These are phyloP conservation scores for Pachymerium ferrugineum DNA, from an alignment of 2,888 invertebrate genomes.

Conservation along the genomic window DNA sequence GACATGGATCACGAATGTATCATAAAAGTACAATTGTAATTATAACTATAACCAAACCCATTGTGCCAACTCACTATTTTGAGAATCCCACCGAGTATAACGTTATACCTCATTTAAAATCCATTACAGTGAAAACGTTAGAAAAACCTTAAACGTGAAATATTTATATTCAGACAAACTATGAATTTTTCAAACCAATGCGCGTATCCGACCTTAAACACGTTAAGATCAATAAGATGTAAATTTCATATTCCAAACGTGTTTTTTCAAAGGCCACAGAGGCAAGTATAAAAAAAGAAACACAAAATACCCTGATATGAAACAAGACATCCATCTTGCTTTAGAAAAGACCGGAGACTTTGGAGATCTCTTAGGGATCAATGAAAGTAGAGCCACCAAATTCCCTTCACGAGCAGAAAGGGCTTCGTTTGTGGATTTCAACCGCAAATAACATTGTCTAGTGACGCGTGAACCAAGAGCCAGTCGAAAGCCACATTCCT, in stretches of 20 bases:
- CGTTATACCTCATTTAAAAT: no score
- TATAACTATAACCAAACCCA: no score
- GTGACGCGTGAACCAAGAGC: conserved; percentile 6
- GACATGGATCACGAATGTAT: no score
- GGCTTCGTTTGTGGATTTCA: not conserved
- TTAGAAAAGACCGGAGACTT: not conserved
- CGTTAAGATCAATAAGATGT: not conserved
- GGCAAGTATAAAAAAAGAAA: not conserved
- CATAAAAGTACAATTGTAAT: no score
- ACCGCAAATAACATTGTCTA: conserved; percentile 14
- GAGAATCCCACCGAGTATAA: no score
- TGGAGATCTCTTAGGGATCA: conserved; percentile 10
- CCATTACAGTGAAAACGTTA: no score
- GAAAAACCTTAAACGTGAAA: no score
- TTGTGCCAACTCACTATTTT: no score
- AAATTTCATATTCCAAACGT: not conserved
- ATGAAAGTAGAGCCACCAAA: conserved; percentile 18
- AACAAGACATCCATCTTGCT: conserved; percentile 14
- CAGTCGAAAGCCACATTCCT: not conserved
- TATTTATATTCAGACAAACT: no score
- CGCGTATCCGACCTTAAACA: no score
- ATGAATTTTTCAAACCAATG: no score
- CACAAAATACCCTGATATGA: not conserved
- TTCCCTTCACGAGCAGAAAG: not conserved
- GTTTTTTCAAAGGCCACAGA: not conserved